Percentiles rank a stretch among this genome's conserved stretches.
phyloP scores from a whole-genome alignment of 2,797 vertebrate species.

The Threskiornis aethiopicus region DNA sequence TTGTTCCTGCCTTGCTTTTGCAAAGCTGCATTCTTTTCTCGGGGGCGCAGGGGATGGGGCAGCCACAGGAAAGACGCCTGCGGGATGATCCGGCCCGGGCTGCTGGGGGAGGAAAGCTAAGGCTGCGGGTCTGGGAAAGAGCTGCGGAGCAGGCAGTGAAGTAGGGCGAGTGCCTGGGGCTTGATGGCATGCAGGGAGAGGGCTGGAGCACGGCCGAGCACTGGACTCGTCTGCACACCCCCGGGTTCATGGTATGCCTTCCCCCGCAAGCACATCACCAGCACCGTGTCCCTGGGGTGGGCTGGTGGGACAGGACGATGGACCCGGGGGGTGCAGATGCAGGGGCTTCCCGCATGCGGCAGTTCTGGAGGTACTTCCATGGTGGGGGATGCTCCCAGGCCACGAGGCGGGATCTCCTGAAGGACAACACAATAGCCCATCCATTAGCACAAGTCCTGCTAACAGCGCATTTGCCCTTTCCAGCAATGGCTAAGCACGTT shows the following conservation, averaged over 20 bases:
- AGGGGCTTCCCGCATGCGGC: rapidly evolving
- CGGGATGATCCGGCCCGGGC: rapidly evolving
- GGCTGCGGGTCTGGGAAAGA: background rate
- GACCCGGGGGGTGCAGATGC: background rate
- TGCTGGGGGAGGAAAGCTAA: rapidly evolving
- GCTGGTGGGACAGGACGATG: background rate
- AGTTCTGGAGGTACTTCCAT: background rate
- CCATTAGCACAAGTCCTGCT: background rate
- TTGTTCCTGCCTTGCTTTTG: background rate
- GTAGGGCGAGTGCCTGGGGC: rapidly evolving
- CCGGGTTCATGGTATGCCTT: rapidly evolving
- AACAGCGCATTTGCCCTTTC: background rate
- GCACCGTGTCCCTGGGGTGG: rapidly evolving
- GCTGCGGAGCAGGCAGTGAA: background rate
- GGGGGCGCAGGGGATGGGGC: background rate
- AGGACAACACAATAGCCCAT: background rate
- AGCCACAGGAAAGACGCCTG: background rate
- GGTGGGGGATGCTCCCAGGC: background rate
- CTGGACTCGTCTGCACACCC: rapidly evolving
- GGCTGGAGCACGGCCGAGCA: background rate
- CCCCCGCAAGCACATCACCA: background rate
- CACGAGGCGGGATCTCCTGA: background rate
- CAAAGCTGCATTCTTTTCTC: background rate
- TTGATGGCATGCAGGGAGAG: background rate
- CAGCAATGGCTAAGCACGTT: rapidly evolving